Evolutionary conservation across 2,797 vertebrate genomes (phyloP).

Genomic region (Enteromius viviparus): DNA sequence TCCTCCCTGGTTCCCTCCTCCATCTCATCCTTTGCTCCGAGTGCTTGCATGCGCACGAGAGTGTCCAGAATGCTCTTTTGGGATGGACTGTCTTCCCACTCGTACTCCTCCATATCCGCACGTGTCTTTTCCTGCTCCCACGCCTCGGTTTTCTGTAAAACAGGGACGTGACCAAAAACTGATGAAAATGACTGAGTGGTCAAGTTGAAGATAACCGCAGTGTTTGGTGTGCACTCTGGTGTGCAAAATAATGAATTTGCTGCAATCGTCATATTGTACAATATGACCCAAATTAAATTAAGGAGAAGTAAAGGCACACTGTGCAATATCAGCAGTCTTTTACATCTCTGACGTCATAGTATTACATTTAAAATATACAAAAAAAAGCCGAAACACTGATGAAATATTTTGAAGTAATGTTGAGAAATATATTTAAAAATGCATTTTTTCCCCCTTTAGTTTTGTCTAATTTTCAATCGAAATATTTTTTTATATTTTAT

Average conservation of each 20-base stretch:
- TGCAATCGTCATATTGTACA: background rate
- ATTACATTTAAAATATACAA: background rate
- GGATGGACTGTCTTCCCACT: constrained; percentile 89
- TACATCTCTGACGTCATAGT: background rate
- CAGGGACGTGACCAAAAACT: background rate
- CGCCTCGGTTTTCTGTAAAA: constrained; percentile 87
- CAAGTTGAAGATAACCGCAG: background rate
- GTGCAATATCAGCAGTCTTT: background rate
- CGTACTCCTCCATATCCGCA: constrained; percentile 91
- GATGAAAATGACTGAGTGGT: background rate
- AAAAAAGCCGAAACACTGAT: too few relatives aligned
- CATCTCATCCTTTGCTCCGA: constrained; percentile 58
- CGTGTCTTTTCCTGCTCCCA: constrained; percentile 89
- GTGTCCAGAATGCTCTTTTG: constrained; percentile 83
- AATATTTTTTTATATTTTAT: too few relatives aligned
- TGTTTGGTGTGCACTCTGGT: background rate
- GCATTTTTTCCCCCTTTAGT: too few relatives aligned
- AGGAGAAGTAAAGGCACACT: background rate
- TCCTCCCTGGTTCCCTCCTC: constrained; percentile 71
- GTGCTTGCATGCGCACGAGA: constrained; percentile 74
- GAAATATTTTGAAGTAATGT: too few relatives aligned
- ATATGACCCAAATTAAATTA: background rate
- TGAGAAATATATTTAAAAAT: too few relatives aligned
- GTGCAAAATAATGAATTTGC: background rate
- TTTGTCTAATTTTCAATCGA: too few relatives aligned